Percentiles rank a stretch among this genome's conserved stretches.
Conservation (phyloP, 92 coral and sea anemone species). For the Siderastrea siderea region DNA sequence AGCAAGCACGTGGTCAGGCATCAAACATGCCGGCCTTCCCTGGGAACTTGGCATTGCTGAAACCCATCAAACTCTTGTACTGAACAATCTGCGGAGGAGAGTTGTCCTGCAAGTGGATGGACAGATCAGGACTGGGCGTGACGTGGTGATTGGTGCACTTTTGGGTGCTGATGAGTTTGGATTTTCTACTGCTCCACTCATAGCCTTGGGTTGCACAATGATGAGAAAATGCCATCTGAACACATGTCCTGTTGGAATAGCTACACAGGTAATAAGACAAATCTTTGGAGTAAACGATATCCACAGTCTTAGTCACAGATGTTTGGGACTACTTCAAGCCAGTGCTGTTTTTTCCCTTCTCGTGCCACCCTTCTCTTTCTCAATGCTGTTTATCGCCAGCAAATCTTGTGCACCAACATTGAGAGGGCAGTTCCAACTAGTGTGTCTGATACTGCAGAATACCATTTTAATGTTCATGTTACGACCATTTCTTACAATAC, state of each 20-base stretch:
- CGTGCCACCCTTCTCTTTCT: too few relatives aligned
- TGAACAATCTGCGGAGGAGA: conserved; percentile 93
- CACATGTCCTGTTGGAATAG: conserved; percentile 99
- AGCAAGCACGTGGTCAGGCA: conserved; percentile 99
- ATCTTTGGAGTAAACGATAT: too few relatives aligned
- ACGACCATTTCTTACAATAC: neutral
- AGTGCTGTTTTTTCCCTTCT: too few relatives aligned
- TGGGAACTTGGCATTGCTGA: conserved; percentile 99
- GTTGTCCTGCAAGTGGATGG: conserved; percentile 95
- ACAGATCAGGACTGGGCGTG: conserved; percentile 97
- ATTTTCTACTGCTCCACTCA: conserved; percentile 97
- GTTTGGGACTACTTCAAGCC: too few relatives aligned
- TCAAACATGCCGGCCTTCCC: conserved; percentile 98
- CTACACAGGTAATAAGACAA: conserved; percentile 82
- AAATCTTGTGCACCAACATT: too few relatives aligned
- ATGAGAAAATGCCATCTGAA: conserved; percentile 98
- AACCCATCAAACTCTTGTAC: conserved; percentile 95
- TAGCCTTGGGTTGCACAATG: conserved; percentile 97
- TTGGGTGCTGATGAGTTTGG: conserved; percentile 98
- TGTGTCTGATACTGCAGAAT: too few relatives aligned
- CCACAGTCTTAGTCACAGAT: too few relatives aligned
- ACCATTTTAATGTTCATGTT: too few relatives aligned
- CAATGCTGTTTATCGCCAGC: too few relatives aligned
- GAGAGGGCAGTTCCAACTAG: too few relatives aligned
- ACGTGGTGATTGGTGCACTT: conserved; percentile 90